phyloP scores from a whole-genome alignment of 2,797 vertebrate species.

The Danionella dracula region DNA sequence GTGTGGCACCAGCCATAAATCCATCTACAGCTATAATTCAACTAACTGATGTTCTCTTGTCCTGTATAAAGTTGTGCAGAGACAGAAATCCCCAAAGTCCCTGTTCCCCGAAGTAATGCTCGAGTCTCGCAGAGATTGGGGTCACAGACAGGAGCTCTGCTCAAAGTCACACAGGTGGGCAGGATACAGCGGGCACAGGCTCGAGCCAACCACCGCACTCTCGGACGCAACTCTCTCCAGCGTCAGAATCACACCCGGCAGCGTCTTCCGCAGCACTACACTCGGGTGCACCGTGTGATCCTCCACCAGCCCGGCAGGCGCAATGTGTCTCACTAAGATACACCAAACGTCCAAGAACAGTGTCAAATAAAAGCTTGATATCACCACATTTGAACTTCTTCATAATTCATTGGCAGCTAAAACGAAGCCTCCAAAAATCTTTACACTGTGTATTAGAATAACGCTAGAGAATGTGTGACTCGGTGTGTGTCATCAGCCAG shows the following conservation, averaged over 20 bases:
- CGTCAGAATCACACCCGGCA: conserved; percentile 80
- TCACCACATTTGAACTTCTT: background rate
- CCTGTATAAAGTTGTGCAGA: conserved; percentile 61
- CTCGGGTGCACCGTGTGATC: conserved; percentile 60
- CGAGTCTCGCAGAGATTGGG: conserved; percentile 47
- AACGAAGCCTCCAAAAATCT: background rate
- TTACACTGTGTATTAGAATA: no score
- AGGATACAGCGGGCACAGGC: conserved; percentile 74
- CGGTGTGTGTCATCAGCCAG: no score
- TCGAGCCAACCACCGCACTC: conserved; percentile 60
- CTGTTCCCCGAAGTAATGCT: conserved; percentile 47
- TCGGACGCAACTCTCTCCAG: conserved; percentile 74
- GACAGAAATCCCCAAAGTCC: conserved; percentile 52
- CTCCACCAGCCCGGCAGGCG: conserved; percentile 86
- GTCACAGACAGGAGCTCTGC: conserved; percentile 62
- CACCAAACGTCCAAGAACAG: background rate
- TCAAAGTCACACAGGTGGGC: conserved; percentile 68
- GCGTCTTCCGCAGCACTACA: conserved; percentile 60
- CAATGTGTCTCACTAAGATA: conserved; percentile 77
- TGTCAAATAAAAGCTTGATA: conserved; percentile 9
- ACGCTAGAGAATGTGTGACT: no score
- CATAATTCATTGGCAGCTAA: conserved; percentile 11
- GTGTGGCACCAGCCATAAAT: no score
- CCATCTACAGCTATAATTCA: no score
- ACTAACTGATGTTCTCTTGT: background rate